Conservation (phyloP, 2,113 vertebrate species). For the Cebidichthys violaceus region DNA sequence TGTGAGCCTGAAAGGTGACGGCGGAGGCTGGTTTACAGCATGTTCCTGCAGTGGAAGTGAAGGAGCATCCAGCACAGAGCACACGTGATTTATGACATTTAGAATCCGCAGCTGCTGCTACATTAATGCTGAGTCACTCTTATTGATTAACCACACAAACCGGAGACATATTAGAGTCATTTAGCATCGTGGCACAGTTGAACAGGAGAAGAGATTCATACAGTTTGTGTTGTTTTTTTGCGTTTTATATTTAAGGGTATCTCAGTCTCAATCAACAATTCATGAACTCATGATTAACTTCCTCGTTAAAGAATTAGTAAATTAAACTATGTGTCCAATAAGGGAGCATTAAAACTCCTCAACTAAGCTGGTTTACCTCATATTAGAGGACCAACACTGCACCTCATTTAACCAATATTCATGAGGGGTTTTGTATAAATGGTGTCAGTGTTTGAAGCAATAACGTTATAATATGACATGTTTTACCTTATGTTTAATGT, state of each 20-base stretch:
- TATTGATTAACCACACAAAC: constrained; percentile 21
- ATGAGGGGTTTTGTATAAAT: neutral
- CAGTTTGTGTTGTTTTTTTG: neutral
- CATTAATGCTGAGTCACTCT: constrained; percentile 13
- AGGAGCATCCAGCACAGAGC: neutral
- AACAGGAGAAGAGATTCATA: neutral
- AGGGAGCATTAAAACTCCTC: neutral
- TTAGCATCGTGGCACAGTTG: neutral
- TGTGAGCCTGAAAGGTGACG: constrained; percentile 9
- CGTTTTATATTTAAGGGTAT: neutral
- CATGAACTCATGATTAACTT: neutral
- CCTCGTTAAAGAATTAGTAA: constrained; percentile 1
- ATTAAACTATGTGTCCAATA: neutral
- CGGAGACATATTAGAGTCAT: neutral
- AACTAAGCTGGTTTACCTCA: neutral
- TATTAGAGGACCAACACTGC: neutral
- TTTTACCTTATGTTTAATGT: neutral
- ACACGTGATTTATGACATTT: constrained; percentile 22
- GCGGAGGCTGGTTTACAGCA: constrained; percentile 5
- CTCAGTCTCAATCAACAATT: neutral
- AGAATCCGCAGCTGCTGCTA: constrained; percentile 6
- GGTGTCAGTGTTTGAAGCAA: neutral
- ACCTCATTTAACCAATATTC: neutral
- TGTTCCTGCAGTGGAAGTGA: constrained; percentile 33
- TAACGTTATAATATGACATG: neutral